A percentile compares a stretch with the other conserved stretches of the same genome.
phyloP scores from a whole-genome alignment of 2,888 invertebrate genomes.

The Thereva unica region DNA sequence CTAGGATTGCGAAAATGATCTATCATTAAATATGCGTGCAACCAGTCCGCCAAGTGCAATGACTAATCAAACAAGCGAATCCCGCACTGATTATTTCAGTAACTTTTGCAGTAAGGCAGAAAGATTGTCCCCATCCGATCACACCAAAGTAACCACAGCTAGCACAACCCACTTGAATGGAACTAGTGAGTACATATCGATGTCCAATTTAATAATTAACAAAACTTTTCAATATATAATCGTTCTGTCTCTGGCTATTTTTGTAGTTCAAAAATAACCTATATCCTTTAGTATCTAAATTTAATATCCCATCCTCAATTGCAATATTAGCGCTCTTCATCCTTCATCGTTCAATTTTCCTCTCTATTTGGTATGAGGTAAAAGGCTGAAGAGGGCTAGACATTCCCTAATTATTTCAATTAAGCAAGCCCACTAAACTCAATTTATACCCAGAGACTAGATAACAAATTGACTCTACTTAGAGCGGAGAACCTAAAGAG shows the following conservation, averaged over 20 bases:
- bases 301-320: too few species aligned
- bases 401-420: slow-evolving; percentile 30
- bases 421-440: slow-evolving; percentile 25
- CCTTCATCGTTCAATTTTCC: too few species aligned
- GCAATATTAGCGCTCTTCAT: too few species aligned
- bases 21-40: slow-evolving; percentile 52
- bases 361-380: too few species aligned
- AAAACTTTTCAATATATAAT: neutral
- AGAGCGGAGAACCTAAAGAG: slow-evolving; percentile 20
- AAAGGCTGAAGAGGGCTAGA: slow-evolving; percentile 5
- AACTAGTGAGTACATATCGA: slow-evolving; percentile 66
- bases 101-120: slow-evolving; percentile 2
- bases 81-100: slow-evolving; percentile 42
- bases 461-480: slow-evolving; percentile 32
- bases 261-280: neutral
- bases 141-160: slow-evolving; percentile 60
- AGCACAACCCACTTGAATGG: slow-evolving; percentile 67
- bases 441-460: slow-evolving; percentile 28
- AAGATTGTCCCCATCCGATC: slow-evolving; percentile 46
- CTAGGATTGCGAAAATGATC: slow-evolving; percentile 56
- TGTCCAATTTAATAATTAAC: slow-evolving; percentile 47
- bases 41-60: slow-evolving; percentile 44
- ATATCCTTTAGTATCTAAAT: neutral
- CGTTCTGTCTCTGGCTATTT: neutral
- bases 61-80: slow-evolving; percentile 48